phyloP scores from a whole-genome alignment of 2,113 vertebrate genomes.

The Toxostoma redivivum region DNA sequence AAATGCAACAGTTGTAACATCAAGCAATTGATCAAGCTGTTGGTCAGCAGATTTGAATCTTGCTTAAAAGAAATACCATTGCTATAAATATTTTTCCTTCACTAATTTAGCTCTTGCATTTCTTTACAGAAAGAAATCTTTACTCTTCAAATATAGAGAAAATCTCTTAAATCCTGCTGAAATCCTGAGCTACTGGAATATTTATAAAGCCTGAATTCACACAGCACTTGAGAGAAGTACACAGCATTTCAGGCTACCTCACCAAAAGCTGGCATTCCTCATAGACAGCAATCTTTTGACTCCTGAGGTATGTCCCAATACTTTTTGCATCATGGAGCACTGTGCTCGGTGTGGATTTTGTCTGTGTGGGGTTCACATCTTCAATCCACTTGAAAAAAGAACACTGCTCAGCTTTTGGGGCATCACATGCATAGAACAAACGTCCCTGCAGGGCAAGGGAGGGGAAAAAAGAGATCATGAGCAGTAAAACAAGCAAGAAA shows the following conservation, averaged over 20 bases:
- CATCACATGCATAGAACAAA: conserved; percentile 77
- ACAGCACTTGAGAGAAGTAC: neutral
- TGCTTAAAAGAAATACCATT: neutral
- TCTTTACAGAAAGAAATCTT: neutral
- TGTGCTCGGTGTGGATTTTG: neutral
- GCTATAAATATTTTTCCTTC: neutral
- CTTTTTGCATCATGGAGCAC: conserved; percentile 69
- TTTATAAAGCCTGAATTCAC: neutral
- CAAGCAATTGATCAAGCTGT: neutral
- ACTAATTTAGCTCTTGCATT: neutral
- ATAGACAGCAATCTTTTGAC: conserved; percentile 71
- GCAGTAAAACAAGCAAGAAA: neutral
- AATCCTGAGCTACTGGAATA: neutral
- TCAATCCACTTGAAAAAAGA: conserved; percentile 80
- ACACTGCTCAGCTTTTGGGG: conserved; percentile 69
- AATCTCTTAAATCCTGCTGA: neutral
- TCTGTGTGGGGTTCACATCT: conserved; percentile 32
- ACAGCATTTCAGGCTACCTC: conserved; percentile 52
- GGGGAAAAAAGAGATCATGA: neutral
- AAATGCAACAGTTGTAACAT: neutral
- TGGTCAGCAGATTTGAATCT: neutral
- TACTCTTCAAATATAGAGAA: neutral
- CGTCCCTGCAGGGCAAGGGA: conserved; percentile 57
- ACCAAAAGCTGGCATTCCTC: conserved; percentile 77
- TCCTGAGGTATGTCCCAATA: conserved; percentile 69